Evolutionary conservation across 1,140 invertebrate species (phyloP), one percentile per base, ranked within the genome.

Genomic region (Popillia japonica): DNA sequence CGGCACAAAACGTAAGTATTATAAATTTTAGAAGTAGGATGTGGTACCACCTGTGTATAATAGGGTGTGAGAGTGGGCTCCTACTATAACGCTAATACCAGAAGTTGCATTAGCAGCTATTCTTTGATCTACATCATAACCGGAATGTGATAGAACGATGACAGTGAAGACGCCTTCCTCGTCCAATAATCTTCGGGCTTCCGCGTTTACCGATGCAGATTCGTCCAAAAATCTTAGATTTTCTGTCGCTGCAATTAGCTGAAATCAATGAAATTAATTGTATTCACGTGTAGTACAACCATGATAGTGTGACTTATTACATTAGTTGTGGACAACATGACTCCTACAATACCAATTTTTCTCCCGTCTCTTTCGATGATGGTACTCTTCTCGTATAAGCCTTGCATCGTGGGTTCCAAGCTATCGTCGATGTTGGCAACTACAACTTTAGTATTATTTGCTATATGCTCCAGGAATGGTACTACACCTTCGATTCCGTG

Each of bases 311-410:
- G n/a, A n/a, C n/a, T n/a, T n/a, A n/a, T n/a, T n/a, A 94, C 92
- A 81, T 90, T 84, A 0, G 77, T 94, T 9, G 91, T 91, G 8
- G 89, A 87, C 6, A 93, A 87, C 1, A 94, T 89, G 73, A 94
- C 93, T 4, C 95, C 95, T 72, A 96, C 93, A 10, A 96, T 89
- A 0, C 95, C 95, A 78, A 96, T 93, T 81, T 89, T 91, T 74
- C 78, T 79, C 89, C 90, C 92, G 6, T 87, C 87, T 6, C 88
- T 84, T 81, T 88, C 84, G 83, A 90, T 83, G 3, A 92, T 86
- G 0, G 89, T 85, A 44, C 91, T 92, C 42, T 91, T 92, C 44
- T 88, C 83, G 64, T 90, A 89, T 41, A 90, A 87, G 0, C 88
- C 88, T 72, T 90, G 86, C 76, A 96, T 84, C 10, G 86, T 86